Base-by-base conservation (phyloP, 2,888 invertebrate species). In the Dynastes maya region DNA sequence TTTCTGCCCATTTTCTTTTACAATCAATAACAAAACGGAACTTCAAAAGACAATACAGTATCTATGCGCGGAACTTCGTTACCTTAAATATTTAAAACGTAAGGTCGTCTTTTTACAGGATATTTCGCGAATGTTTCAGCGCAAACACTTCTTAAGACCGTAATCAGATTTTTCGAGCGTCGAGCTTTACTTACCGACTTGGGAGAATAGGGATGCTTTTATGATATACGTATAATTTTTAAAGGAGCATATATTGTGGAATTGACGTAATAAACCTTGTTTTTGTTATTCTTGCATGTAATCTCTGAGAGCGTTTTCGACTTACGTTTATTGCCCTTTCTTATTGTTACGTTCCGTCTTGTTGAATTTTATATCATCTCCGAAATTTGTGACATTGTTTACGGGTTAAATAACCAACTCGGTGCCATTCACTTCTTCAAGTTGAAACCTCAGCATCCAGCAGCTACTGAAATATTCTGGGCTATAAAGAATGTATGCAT, bases 181-280 rank as follows among this genome's bases (percentile, higher is more conserved):
- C 61, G 61, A 63, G 72, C 27, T 74, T 74, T 74, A 61, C 72
- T 61, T 61, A 49, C 72, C 61, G 40, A 45, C 72, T 6, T 61
- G 45, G 45, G 61, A 74, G 40, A 45, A 45, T 49, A 61, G 37
- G 61, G 22, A 61, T 63, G 63, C 72, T 63, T 63, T 74, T 63
- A 74, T 45, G 72, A 55, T 74, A 45, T 45, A 45, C 45, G 45
- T 71, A 71, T 71, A 71, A 71, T 71, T 40, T 40, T 67, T 67
- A 67, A 67, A 67, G 22, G 9, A 45, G 45, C 16, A 67, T 53
- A 40, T 27, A 76, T 40, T 58, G 67, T 27, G 37, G 61, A 76
- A 76, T 76, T 67, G 67, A 67, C 40, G 67, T 76, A 55, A 76
- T 76, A 76, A 76, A 67, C 67, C 55, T 76, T 76, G 68, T 68